Evolutionary conservation across 2,113 vertebrate species (phyloP).

Genomic region (Echinops telfairi): DNA sequence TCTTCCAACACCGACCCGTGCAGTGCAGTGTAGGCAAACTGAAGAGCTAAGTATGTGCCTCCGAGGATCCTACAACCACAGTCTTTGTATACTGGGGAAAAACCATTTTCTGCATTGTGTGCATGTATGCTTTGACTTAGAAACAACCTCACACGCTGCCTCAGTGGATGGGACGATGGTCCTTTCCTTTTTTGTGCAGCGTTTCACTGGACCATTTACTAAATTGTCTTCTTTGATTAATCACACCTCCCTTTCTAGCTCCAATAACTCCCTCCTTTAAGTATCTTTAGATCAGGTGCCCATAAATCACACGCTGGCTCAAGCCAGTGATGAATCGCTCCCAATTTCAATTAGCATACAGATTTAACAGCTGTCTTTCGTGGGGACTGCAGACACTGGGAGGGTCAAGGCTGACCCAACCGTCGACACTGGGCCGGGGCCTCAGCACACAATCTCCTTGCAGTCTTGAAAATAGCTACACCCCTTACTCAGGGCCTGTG

Average conservation of each 20-base stretch:
- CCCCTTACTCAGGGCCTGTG: not conserved
- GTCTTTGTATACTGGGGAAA: not conserved
- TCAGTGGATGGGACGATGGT: conserved; percentile 13
- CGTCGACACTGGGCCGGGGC: not conserved
- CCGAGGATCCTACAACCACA: conserved; percentile 12
- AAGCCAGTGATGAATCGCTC: conserved; percentile 46
- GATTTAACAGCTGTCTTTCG: conserved; percentile 27
- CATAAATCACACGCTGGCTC: conserved; percentile 73
- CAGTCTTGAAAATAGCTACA: not conserved
- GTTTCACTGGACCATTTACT: conserved; percentile 65
- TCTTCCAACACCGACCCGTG: not conserved
- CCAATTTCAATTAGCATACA: conserved; percentile 62
- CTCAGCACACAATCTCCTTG: not conserved
- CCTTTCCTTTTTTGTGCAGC: conserved; percentile 45
- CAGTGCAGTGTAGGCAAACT: not conserved
- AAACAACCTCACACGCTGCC: not conserved
- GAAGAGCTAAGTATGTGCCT: conserved; percentile 6
- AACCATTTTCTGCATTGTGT: not conserved
- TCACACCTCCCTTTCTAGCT: conserved; percentile 68
- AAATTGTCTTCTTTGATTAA: conserved; percentile 79
- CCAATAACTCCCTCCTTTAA: conserved; percentile 70
- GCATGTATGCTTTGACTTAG: not conserved
- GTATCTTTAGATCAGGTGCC: conserved; percentile 72
- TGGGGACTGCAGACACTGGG: not conserved
- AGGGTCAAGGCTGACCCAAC: conserved; percentile 32